phyloP scores from a whole-genome alignment of 2,113 vertebrate species.

The Dipodomys stephensi region DNA sequence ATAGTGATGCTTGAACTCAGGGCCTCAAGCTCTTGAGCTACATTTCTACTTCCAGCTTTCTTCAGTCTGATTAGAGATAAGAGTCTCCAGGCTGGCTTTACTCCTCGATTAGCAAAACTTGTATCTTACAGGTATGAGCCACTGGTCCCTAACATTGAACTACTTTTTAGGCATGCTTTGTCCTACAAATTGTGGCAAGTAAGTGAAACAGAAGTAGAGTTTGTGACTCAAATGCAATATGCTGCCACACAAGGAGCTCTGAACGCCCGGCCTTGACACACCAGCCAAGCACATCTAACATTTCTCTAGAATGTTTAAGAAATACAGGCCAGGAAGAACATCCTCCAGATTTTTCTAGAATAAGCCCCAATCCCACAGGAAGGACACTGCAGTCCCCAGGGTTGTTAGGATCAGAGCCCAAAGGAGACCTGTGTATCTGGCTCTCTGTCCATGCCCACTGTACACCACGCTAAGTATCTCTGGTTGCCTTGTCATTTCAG shows the following conservation, averaged over 20 bases:
- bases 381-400: not conserved
- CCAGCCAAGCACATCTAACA: not conserved
- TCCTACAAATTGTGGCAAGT: not conserved
- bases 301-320: not conserved
- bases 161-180: not conserved
- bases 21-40: too few species aligned
- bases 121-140: too few species aligned
- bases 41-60: too few species aligned
- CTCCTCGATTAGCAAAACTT: too few species aligned
- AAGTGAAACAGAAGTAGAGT: not conserved
- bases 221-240: not conserved
- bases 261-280: not conserved
- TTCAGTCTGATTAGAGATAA: too few species aligned
- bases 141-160: too few species aligned
- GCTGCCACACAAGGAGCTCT: not conserved
- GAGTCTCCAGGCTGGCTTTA: too few species aligned
- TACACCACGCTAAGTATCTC: not conserved
- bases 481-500: conserved; percentile 76
- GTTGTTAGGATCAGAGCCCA: not conserved
- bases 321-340: not conserved
- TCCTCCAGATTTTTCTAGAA: not conserved
- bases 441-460: not conserved
- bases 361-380: not conserved
- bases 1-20: too few species aligned
- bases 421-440: not conserved